Percentiles rank a stretch among this genome's conserved stretches.
phyloP scores from a whole-genome alignment of 2,113 vertebrate genomes.

The Lepus americanus region DNA sequence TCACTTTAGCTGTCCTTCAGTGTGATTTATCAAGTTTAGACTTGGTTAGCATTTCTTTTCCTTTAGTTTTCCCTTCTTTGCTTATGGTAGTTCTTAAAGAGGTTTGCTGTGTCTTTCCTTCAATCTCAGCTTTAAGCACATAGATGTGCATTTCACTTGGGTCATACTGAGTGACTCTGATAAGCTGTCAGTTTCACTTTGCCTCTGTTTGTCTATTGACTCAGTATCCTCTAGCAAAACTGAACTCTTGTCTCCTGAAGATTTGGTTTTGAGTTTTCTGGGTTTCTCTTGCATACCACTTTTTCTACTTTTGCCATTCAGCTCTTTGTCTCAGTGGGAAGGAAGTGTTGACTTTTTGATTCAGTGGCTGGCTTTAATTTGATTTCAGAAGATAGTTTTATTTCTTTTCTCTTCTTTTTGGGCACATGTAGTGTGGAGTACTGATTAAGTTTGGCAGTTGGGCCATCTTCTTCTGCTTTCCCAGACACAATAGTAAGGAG shows the following conservation, averaged over 20 bases:
- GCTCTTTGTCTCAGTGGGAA: conserved; percentile 28
- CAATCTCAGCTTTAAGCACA: conserved; percentile 14
- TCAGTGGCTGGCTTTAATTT: background rate
- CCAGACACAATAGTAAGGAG: too few relatives aligned
- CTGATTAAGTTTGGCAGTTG: background rate
- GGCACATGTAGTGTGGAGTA: background rate
- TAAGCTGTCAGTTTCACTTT: background rate
- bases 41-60: background rate
- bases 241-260: background rate
- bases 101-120: background rate
- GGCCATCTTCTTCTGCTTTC: too few relatives aligned
- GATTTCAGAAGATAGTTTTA: background rate
- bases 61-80: conserved; percentile 19
- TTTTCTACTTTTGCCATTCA: background rate
- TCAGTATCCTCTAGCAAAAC: background rate
- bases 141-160: background rate
- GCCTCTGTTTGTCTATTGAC: background rate
- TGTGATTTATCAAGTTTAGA: background rate
- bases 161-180: background rate
- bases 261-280: background rate
- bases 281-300: background rate
- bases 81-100: background rate
- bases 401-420: conserved; percentile 15
- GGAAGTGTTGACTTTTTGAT: background rate
- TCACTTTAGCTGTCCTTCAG: background rate